Evolutionary conservation across 2,797 vertebrate genomes (phyloP), one percentile per base, ranked within the genome.

Genomic region (Brachyalestes nurse): DNA sequence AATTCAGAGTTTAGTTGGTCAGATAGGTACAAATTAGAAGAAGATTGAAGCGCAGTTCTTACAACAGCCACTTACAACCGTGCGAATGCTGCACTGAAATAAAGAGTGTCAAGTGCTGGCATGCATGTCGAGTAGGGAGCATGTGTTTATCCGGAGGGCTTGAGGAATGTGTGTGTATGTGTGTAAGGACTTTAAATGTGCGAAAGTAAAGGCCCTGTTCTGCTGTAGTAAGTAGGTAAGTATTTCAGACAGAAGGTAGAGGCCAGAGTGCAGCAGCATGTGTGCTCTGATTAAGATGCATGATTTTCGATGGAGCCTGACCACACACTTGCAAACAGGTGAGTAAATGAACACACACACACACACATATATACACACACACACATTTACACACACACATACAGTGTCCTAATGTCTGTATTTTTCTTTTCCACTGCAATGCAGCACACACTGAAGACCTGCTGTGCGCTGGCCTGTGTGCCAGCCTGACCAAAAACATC

Each of bases 401-500:
- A 75, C 76, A 28, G 40, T 64, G 60, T 72, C 55, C 79, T 83
- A 80, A 83, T 86, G 71, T 83, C 81, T 87, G 74, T 70, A 69
- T 75, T 82, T 66, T 57, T 73, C 76, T 78, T 83, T 84, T 82
- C 71, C 65, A 78, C 89, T 89, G 89, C 89, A 90, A 83, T 88
- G 87, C 89, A 90, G 84, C 71, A 87, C 84, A 81, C 62, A 58
- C 75, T 80, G 81, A 66, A 78, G 70, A 84, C 85, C 77, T 83
- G 79, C 83, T 86, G 76, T 80, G 81, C 81, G 70, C 82, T 76
- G 81, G 70, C 64, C 83, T 51, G 40, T 81, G 73, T 83, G 82
- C 76, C 79, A 75, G 79, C 84, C 82, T 85, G 67, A 83, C 81
- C 86, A 80, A 83, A 84, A 85, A 83, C 86, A 77, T 75, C 73